Evolutionary conservation across 2,888 invertebrate species (phyloP).

Genomic region (Tillus elongatus): DNA sequence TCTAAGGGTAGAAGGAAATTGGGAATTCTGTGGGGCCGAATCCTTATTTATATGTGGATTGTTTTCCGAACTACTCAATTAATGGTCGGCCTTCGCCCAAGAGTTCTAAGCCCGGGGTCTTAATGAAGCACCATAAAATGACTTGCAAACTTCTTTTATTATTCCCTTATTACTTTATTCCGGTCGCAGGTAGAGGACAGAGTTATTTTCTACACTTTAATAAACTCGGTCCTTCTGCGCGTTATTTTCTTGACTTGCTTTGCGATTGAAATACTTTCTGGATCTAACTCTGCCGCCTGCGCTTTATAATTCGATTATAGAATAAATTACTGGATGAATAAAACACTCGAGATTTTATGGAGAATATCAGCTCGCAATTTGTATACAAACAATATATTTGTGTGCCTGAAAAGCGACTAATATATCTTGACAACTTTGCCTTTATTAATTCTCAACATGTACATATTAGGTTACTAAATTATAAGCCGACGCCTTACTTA

Average conservation of each 20-base stretch:
- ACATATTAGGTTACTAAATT: too few relatives aligned
- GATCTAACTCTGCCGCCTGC: conserved; percentile 23
- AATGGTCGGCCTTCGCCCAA: too few relatives aligned
- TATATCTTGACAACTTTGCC: too few relatives aligned
- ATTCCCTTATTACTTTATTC: conserved; percentile 35
- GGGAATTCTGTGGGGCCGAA: too few relatives aligned
- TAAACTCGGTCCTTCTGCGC: conserved; percentile 26
- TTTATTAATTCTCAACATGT: too few relatives aligned
- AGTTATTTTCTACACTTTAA: conserved; percentile 32
- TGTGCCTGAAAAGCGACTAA: too few relatives aligned
- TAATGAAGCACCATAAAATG: conserved; percentile 35
- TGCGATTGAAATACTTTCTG: conserved; percentile 29
- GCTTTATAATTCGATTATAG: conserved; percentile 27
- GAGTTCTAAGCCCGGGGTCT: too few relatives aligned
- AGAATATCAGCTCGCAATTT: conserved; percentile 13
- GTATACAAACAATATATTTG: too few relatives aligned
- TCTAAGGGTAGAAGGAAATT: too few relatives aligned
- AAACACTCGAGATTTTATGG: conserved; percentile 8
- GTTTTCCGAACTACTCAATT: too few relatives aligned
- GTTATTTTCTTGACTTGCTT: conserved; percentile 22
- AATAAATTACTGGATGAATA: conserved; percentile 21
- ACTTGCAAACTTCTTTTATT: conserved; percentile 37
- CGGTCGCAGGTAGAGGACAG: conserved; percentile 25
- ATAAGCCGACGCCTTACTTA: too few relatives aligned
- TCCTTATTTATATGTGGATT: too few relatives aligned